phyloP scores from a whole-genome alignment of 1,140 invertebrate species.

The Bombus pyrosoma region DNA sequence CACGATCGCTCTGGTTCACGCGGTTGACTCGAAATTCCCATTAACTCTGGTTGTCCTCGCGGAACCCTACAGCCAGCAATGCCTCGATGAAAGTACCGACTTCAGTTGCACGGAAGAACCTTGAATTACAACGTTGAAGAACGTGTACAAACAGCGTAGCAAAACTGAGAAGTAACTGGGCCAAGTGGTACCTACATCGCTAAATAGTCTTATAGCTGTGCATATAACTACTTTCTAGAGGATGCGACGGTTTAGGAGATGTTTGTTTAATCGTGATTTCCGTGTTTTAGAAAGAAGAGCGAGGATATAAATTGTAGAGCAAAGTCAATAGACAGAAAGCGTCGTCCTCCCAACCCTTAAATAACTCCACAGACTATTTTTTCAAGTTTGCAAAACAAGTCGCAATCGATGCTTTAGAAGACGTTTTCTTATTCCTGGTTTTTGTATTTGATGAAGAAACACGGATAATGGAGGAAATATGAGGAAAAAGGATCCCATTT shows the following conservation, averaged over 20 bases:
- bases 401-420: not conserved
- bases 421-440: not conserved
- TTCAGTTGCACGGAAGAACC: not conserved
- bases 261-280: not conserved
- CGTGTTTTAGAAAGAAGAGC: not conserved
- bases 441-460: not conserved
- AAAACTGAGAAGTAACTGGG: constrained; percentile 10
- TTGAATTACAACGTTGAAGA: not conserved
- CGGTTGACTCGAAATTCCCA: constrained; percentile 43
- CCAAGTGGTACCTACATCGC: not conserved
- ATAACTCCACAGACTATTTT: not conserved
- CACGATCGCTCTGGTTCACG: constrained; percentile 3
- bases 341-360: not conserved
- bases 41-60: constrained; percentile 6
- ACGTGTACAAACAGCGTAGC: constrained; percentile 6
- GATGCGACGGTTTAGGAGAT: not conserved
- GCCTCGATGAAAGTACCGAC: not conserved
- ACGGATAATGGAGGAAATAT: not conserved
- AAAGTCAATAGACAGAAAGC: not conserved
- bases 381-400: not conserved
- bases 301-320: not conserved
- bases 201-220: not conserved
- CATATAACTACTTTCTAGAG: not conserved
- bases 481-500: not conserved
- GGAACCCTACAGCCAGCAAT: not conserved